Conservation (phyloP, 2,888 invertebrate species). For the Prionchulus punctatus region DNA sequence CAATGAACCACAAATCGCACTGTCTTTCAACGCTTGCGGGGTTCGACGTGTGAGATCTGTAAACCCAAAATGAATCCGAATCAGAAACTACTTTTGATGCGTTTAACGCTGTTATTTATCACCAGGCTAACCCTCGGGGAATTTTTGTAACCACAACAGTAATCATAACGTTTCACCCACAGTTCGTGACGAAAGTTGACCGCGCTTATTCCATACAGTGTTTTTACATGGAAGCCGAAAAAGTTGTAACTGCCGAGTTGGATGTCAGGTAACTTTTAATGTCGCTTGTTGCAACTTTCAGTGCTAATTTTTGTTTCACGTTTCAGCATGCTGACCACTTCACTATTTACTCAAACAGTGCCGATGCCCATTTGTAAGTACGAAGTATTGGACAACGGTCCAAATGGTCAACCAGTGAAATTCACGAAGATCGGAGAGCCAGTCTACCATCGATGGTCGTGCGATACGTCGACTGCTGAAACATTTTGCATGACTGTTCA, state of each 20-base stretch:
- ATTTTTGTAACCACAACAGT: conserved; percentile 22
- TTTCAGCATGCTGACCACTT: too few relatives aligned
- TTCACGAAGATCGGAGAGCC: too few relatives aligned
- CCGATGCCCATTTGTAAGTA: too few relatives aligned
- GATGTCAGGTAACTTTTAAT: conserved; percentile 25
- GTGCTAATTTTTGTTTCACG: too few relatives aligned
- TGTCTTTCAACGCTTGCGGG: background rate
- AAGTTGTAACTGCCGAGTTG: conserved; percentile 21
- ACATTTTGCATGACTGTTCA: conserved; percentile 6
- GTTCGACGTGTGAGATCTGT: conserved; percentile 1
- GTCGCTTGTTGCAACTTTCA: too few relatives aligned
- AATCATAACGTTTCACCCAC: conserved; percentile 26
- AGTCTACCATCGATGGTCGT: too few relatives aligned
- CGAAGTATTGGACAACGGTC: too few relatives aligned
- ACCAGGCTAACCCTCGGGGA: conserved; percentile 23
- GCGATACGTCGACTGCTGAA: too few relatives aligned
- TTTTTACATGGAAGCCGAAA: conserved; percentile 29
- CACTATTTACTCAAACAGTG: too few relatives aligned
- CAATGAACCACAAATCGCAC: conserved; percentile 1
- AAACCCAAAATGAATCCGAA: background rate
- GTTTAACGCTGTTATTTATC: too few relatives aligned
- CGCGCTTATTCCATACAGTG: conserved; percentile 25
- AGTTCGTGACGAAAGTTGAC: conserved; percentile 26
- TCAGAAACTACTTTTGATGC: too few relatives aligned
- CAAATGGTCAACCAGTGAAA: too few relatives aligned